phyloP scores from a whole-genome alignment of 2,797 vertebrate species.

The Muraenolepis orangiensis region DNA sequence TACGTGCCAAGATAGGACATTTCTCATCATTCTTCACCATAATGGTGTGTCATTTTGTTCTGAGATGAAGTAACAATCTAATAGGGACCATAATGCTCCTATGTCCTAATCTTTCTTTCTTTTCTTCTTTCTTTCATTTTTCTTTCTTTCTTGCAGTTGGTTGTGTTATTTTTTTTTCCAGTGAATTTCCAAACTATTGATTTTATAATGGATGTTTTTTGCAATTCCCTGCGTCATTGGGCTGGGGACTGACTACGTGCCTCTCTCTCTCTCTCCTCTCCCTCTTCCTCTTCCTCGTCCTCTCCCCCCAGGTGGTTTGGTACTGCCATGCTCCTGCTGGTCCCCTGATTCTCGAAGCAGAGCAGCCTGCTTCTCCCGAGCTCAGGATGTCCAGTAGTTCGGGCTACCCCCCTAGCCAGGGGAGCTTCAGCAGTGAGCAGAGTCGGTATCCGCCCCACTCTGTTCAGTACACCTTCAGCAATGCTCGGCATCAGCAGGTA shows the following conservation, averaged over 20 bases:
- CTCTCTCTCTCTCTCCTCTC: neutral
- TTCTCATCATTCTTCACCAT: neutral
- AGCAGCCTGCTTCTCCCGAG: slow-evolving; percentile 63
- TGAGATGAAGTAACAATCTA: neutral
- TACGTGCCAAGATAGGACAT: neutral
- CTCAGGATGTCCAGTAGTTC: slow-evolving; percentile 86
- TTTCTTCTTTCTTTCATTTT: neutral
- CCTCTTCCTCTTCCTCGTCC: slow-evolving; percentile 26
- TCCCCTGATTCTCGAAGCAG: slow-evolving; percentile 75
- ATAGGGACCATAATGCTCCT: neutral
- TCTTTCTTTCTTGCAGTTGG: neutral
- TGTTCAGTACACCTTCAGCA: slow-evolving; percentile 90
- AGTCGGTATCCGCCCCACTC: slow-evolving; percentile 90
- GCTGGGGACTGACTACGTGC: neutral
- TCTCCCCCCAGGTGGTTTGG: slow-evolving; percentile 76
- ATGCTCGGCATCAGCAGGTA: slow-evolving; percentile 88
- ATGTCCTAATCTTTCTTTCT: neutral
- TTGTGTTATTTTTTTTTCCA: neutral
- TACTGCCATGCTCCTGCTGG: slow-evolving; percentile 79
- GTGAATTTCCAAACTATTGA: neutral
- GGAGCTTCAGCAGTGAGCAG: slow-evolving; percentile 95
- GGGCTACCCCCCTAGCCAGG: slow-evolving; percentile 94
- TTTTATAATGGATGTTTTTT: neutral
- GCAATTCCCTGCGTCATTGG: neutral
- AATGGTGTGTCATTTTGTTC: neutral